Evolutionary conservation across 2,797 vertebrate genomes (phyloP).

Genomic region (Gymnopithys bicolor): DNA sequence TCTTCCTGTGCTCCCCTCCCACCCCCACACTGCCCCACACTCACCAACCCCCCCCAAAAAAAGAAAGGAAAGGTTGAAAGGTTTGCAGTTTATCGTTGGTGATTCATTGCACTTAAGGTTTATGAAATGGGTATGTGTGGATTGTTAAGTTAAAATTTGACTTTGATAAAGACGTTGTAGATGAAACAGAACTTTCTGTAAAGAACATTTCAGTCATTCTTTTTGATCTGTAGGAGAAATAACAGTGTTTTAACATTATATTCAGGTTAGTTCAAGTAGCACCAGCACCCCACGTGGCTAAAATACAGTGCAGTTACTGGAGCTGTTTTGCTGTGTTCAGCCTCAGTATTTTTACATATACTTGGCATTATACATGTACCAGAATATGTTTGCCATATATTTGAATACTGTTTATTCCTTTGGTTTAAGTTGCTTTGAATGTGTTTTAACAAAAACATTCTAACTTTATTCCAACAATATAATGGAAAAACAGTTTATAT

Average conservation of each 20-base stretch:
- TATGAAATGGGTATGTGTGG: background rate
- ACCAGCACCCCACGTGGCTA: background rate
- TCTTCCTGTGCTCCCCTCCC: background rate
- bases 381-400: background rate
- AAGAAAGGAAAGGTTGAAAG: background rate
- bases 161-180: background rate
- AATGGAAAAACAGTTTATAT: background rate
- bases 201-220: background rate
- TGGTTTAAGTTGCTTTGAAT: conserved; percentile 21
- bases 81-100: background rate
- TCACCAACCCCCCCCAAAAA: accelerated
- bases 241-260: background rate
- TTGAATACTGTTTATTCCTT: conserved; percentile 22
- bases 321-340: background rate
- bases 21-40: too few relatives aligned
- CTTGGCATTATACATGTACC: background rate
- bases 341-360: background rate
- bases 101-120: background rate
- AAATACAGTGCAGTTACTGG: background rate
- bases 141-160: background rate
- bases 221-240: background rate
- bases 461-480: background rate
- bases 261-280: background rate
- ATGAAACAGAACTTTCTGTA: background rate
- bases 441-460: conserved; percentile 10